phyloP scores from a whole-genome alignment of 2,888 invertebrate species.

The Trachelus iudaicus region DNA sequence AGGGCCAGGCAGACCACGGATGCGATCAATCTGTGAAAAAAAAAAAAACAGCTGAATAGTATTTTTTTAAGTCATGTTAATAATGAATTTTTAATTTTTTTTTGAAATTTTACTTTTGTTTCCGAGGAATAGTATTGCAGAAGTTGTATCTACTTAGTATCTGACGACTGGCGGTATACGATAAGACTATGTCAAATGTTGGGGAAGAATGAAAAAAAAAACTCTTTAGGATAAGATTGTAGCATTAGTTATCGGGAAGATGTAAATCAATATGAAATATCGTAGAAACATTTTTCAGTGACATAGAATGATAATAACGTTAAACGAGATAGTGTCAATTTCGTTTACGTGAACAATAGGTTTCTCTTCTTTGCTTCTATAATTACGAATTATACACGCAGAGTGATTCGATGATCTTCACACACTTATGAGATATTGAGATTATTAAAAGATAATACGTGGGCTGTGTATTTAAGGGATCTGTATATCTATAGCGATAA shows the following conservation, averaged over 20 bases:
- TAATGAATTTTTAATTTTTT: no score
- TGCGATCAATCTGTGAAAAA: conserved; percentile 68
- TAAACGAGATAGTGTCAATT: not conserved
- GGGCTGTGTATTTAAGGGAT: not conserved
- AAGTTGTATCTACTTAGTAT: not conserved
- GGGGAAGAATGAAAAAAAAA: not conserved
- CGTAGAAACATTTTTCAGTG: not conserved
- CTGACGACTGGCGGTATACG: not conserved
- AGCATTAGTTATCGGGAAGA: not conserved
- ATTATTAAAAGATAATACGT: conserved; percentile 17
- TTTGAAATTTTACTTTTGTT: not conserved
- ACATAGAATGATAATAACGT: not conserved
- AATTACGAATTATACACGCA: not conserved
- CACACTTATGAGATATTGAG: not conserved
- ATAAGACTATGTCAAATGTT: not conserved
- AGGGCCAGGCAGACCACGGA: conserved; percentile 65
- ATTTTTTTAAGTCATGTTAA: conserved; percentile 66
- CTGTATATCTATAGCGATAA: not conserved
- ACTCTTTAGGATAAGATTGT: not conserved
- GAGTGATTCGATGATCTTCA: not conserved
- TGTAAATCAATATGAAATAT: not conserved
- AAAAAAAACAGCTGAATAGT: conserved; percentile 38
- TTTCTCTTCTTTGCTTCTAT: not conserved
- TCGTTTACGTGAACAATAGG: not conserved
- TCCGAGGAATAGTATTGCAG: not conserved